Conservation (phyloP, 1,140 invertebrate species). For the Achatina immaculata region DNA sequence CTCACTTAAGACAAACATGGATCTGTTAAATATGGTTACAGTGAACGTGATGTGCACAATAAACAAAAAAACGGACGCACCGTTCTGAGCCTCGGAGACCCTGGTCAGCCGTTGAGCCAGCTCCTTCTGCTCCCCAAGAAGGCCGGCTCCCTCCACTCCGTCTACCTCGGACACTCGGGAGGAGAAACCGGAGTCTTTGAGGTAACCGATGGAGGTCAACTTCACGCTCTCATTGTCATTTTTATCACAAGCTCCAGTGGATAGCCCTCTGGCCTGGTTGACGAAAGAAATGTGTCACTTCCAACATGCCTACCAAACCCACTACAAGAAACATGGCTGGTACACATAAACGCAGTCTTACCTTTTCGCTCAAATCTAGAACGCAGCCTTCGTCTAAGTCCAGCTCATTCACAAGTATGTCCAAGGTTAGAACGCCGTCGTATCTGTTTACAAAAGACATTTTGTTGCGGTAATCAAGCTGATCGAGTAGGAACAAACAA, state of each 20-base stretch:
- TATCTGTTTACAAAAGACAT: background rate
- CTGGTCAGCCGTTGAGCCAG: constrained; percentile 21
- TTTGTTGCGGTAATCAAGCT: too few species aligned
- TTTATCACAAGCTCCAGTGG: constrained; percentile 22
- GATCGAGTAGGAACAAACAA: too few species aligned
- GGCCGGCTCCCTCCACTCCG: background rate
- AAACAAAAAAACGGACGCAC: constrained; percentile 29
- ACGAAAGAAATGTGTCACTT: constrained; percentile 35
- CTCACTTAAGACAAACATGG: too few species aligned
- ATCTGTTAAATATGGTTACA: too few species aligned
- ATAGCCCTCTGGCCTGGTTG: constrained; percentile 30
- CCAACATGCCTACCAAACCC: constrained; percentile 21
- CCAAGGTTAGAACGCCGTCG: background rate
- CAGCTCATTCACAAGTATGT: background rate
- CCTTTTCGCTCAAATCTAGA: background rate
- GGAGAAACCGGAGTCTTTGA: constrained; percentile 32
- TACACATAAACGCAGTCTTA: background rate
- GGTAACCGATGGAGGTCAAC: background rate
- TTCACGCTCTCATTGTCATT: background rate
- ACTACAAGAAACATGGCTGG: background rate
- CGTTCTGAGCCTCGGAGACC: constrained; percentile 32
- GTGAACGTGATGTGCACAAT: too few species aligned
- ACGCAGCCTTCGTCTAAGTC: background rate
- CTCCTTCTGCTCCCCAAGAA: background rate
- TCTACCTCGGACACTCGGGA: constrained; percentile 33